Conservation (phyloP, 1,140 invertebrate genomes). For the Harlomillsia oculata region DNA sequence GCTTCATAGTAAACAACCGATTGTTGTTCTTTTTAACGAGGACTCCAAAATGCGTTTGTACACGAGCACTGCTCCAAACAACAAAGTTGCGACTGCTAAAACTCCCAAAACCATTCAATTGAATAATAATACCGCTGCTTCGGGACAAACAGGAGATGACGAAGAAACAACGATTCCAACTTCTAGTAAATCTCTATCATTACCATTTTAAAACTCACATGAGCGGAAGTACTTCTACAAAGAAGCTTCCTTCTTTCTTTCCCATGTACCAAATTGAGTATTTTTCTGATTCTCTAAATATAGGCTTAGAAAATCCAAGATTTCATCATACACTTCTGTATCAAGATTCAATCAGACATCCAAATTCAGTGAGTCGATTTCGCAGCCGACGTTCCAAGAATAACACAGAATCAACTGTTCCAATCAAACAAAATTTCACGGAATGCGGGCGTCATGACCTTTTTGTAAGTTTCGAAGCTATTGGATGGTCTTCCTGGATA, state of each 20-base stretch:
- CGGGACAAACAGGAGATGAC: neutral
- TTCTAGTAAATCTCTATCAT: constrained; percentile 19
- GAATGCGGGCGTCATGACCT: constrained; percentile 36
- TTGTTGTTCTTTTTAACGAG: constrained; percentile 35
- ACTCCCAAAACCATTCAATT: neutral
- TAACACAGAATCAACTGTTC: constrained; percentile 27
- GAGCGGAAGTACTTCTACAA: too few species aligned
- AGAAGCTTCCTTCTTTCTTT: too few species aligned
- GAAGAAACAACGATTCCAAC: constrained; percentile 11
- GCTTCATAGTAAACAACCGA: constrained; percentile 32
- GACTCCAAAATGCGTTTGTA: constrained; percentile 17
- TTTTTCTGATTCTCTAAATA: too few species aligned
- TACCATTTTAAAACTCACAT: neutral
- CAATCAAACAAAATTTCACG: constrained; percentile 10
- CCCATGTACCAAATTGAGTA: too few species aligned
- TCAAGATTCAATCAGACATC: constrained; percentile 34
- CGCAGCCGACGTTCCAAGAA: constrained; percentile 34
- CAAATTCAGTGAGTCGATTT: constrained; percentile 33
- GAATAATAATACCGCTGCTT: neutral
- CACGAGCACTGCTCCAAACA: neutral
- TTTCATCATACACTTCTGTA: constrained; percentile 34
- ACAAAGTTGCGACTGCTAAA: too few species aligned
- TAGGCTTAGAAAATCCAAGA: constrained; percentile 34
- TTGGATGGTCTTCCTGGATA: constrained; percentile 55
- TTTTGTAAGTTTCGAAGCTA: constrained; percentile 40